Conservation (phyloP, 92 coral and sea anemone genomes). For the Porites divaricata region DNA sequence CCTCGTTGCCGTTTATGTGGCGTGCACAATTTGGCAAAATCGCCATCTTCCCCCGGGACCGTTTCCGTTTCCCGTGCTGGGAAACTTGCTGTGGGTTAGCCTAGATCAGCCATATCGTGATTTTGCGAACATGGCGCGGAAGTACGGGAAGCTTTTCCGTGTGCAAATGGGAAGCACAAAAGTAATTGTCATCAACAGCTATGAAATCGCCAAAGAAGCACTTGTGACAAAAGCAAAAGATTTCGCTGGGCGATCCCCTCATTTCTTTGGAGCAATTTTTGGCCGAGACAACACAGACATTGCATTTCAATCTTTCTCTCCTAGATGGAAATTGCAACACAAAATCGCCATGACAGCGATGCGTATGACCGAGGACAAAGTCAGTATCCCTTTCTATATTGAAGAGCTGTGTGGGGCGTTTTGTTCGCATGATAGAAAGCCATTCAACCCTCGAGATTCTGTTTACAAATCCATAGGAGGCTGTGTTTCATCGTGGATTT, state of each 20-base stretch:
- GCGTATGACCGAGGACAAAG: constrained; percentile 42
- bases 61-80: constrained; percentile 77
- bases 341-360: constrained; percentile 61
- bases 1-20: constrained; percentile 5
- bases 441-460: constrained; percentile 65
- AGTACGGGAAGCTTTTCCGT: constrained; percentile 74
- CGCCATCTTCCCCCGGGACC: constrained; percentile 91
- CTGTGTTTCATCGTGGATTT: constrained; percentile 54
- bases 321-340: constrained; percentile 66
- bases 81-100: constrained; percentile 71
- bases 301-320: constrained; percentile 68
- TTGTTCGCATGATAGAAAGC: constrained; percentile 30
- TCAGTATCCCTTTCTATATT: constrained; percentile 62
- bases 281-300: constrained; percentile 62
- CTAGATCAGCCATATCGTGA: constrained; percentile 63
- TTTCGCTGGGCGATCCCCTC: constrained; percentile 83
- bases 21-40: constrained; percentile 11
- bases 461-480: constrained; percentile 60
- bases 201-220: constrained; percentile 78
- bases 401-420: constrained; percentile 56
- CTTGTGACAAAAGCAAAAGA: constrained; percentile 58
- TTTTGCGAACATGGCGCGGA: constrained; percentile 48
- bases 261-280: constrained; percentile 65
- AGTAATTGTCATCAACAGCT: constrained; percentile 72
- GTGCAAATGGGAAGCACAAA: constrained; percentile 69